These are phyloP conservation scores for Tillus elongatus DNA, from an alignment of 2,888 invertebrate species.

Conservation along the genomic window DNA sequence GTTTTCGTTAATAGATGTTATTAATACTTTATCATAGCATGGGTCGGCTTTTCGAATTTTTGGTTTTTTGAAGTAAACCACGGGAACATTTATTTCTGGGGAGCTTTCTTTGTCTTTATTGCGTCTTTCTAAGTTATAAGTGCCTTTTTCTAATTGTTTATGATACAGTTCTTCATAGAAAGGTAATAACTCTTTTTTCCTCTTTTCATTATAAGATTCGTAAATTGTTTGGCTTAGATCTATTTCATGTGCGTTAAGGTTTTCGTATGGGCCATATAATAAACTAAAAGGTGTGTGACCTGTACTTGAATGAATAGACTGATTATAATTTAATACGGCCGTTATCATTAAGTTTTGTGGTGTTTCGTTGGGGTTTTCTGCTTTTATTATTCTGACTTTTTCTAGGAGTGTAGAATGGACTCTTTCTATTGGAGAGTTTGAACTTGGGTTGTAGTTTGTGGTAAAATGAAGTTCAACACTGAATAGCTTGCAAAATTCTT, in stretches of 20 bases:
- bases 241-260: not conserved
- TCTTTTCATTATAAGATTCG: slow-evolving; percentile 4
- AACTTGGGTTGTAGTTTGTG: slow-evolving; percentile 8
- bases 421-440: slow-evolving; percentile 9
- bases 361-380: slow-evolving; percentile 3
- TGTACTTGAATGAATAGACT: slow-evolving; percentile 5
- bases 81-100: not conserved
- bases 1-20: slow-evolving; percentile 3
- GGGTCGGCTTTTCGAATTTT: slow-evolving; percentile 3
- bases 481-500: slow-evolving; percentile 7
- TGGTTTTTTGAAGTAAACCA: slow-evolving; percentile 3
- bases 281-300: slow-evolving; percentile 8
- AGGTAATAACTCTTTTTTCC: not conserved
- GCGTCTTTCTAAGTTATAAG: not conserved
- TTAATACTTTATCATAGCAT: not conserved
- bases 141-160: not conserved
- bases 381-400: slow-evolving; percentile 6
- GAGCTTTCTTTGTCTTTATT: not conserved
- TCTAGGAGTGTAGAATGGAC: slow-evolving; percentile 8
- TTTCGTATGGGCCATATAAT: slow-evolving; percentile 5
- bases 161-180: slow-evolving; percentile 1
- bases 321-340: not conserved
- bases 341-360: slow-evolving; percentile 2
- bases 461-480: no score
- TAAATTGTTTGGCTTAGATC: not conserved